Percentiles rank a stretch among this genome's conserved stretches.
Conservation (phyloP, 2,797 vertebrate genomes). For the Bradypus variegatus region DNA sequence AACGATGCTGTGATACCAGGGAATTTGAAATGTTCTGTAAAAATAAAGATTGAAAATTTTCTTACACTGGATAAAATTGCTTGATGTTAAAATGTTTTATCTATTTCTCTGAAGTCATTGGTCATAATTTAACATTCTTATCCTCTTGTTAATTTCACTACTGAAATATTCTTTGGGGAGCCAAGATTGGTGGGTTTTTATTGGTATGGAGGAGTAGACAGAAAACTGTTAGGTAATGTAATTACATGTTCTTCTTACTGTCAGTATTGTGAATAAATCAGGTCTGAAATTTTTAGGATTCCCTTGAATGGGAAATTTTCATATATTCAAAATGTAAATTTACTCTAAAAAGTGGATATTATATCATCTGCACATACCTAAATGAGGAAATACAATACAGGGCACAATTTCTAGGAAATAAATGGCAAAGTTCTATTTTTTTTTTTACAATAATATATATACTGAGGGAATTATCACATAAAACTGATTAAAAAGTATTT, state of each 20-base stretch:
- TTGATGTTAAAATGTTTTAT: background rate
- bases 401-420: background rate
- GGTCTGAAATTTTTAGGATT: background rate
- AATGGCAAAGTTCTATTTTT: background rate
- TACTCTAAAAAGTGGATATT: background rate
- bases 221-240: background rate
- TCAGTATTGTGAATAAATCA: conserved; percentile 30
- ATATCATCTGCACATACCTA: background rate
- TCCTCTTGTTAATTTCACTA: background rate
- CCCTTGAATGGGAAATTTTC: conserved; percentile 20
- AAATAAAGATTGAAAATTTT: conserved; percentile 55
- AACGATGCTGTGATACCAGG: background rate
- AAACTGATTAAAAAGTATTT: background rate
- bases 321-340: background rate
- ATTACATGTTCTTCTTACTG: background rate
- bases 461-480: background rate
- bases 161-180: background rate
- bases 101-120: background rate
- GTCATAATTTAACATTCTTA: background rate
- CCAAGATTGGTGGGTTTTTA: background rate
- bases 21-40: conserved; percentile 36
- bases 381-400: background rate
- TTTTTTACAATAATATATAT: background rate
- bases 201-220: background rate
- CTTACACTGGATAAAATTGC: conserved; percentile 41